Evolutionary conservation across 37 sponge, comb jelly and placozoan species (phyloP).

Genomic region (Dysidea cf. avara): DNA sequence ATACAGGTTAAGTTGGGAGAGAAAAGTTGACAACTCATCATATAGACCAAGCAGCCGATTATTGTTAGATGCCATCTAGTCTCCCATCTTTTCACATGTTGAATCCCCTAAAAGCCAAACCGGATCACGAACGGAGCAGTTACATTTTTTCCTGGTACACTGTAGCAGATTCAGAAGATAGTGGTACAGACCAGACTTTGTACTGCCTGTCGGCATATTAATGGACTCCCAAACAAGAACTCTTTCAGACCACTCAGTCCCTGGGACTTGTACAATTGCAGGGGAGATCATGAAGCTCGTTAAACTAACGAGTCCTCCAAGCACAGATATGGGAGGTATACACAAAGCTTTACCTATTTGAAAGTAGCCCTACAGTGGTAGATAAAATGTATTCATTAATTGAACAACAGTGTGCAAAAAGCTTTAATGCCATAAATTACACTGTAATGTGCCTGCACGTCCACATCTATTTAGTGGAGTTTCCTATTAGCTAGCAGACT

Average conservation of each 20-base stretch:
- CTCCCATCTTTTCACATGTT: slow-evolving; percentile 33
- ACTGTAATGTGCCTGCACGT: too few species aligned
- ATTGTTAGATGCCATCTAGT: slow-evolving; percentile 4
- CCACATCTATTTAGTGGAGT: too few species aligned
- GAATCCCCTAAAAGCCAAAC: slow-evolving; percentile 23
- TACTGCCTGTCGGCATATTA: slow-evolving; percentile 27
- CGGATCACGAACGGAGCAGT: not conserved
- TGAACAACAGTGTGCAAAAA: too few species aligned
- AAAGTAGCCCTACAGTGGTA: slow-evolving; percentile 5
- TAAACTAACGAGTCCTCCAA: slow-evolving; percentile 9
- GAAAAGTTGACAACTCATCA: slow-evolving; percentile 29
- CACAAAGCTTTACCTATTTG: slow-evolving; percentile 8
- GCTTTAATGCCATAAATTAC: too few species aligned
- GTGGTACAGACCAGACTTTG: slow-evolving; percentile 1
- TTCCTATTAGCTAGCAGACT: too few species aligned
- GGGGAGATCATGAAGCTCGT: slow-evolving; percentile 16
- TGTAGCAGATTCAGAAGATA: not conserved
- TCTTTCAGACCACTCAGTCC: slow-evolving; percentile 12
- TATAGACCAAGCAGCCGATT: slow-evolving; percentile 29
- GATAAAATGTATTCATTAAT: too few species aligned
- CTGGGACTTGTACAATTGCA: slow-evolving; percentile 3
- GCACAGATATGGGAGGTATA: slow-evolving; percentile 6
- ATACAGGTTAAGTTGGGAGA: slow-evolving; percentile 21
- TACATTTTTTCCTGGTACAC: not conserved
- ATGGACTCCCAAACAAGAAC: slow-evolving; percentile 6